Evolutionary conservation across 2,888 invertebrate genomes (phyloP), one percentile per base, ranked within the genome.

Genomic region (Beris chalybata): DNA sequence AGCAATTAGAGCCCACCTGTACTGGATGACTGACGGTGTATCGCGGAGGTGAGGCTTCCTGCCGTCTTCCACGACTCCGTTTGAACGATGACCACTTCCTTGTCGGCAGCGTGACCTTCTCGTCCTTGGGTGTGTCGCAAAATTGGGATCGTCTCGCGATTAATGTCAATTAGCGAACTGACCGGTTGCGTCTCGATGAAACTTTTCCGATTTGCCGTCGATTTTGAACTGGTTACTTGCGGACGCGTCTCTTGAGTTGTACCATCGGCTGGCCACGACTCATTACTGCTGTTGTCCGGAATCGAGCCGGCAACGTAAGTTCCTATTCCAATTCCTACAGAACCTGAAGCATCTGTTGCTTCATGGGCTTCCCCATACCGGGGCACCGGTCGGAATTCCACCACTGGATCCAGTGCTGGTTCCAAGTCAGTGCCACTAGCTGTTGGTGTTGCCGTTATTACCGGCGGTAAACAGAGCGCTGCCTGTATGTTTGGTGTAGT

Each of bases 61-160:
- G 72, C 74, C 48, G 73, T 73, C 69, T 73, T 72, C 74, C 75
- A 75, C 61, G 72, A 74, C 64, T 75, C 72, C 9, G 73, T 74
- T 71, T 74, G 70, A 30, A 64, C 32, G 7, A 58, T 45, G 13
- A 64, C 22, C 9, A 48, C n/a, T 15, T 52, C 52, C 15, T 31
- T 47, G 15, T 29, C 50, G 31, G 22, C 5, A 3, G 11, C 1
- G 22, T 22, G 22, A 22, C 22, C 22, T 22, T 22, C 22, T 22
- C 22, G 22, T 22, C 22, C 22, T 22, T 38, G 38, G 38, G 7
- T 38, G 38, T 5, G 9, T 3, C 38, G 38, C 38, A 9, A 5
- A 1, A 9, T 38, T 38, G 38, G 7, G 7, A 9, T 38, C 38
- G 38, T 38, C 38, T 38, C 38, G 38, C 38, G 38, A 38, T 38